These are phyloP conservation scores for Grapholita molesta DNA, from an alignment of 1,140 invertebrate genomes.

Conservation along the genomic window DNA sequence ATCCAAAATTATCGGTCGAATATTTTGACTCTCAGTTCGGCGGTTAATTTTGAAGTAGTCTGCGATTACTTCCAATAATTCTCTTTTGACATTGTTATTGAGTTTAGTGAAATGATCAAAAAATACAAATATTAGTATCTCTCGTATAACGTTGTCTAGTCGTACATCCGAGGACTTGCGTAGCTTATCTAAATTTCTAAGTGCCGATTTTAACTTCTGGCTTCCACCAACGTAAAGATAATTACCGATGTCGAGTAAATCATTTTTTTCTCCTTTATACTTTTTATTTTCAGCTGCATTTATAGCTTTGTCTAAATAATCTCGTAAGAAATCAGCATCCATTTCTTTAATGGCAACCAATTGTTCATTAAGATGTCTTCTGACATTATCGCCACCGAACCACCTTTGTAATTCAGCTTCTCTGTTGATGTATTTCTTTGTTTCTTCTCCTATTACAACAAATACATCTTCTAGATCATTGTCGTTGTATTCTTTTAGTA, in stretches of 20 bases:
- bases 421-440: background rate
- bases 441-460: background rate
- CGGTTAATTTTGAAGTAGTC: background rate
- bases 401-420: background rate
- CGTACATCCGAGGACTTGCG: background rate
- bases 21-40: background rate
- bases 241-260: background rate
- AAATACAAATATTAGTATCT: background rate
- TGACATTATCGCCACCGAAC: background rate
- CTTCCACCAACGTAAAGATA: background rate
- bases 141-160: background rate
- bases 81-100: background rate
- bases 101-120: background rate
- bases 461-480: background rate
- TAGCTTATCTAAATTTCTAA: background rate
- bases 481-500: background rate
- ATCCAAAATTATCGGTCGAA: background rate
- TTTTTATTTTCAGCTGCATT: background rate
- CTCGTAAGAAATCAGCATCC: background rate
- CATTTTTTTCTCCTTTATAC: background rate
- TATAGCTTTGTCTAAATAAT: background rate
- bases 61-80: background rate
- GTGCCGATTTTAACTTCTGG: background rate
- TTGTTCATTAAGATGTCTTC: background rate
- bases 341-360: background rate